Evolutionary conservation across 2,888 invertebrate genomes (phyloP).

Genomic region (Horisme vitalbata): DNA sequence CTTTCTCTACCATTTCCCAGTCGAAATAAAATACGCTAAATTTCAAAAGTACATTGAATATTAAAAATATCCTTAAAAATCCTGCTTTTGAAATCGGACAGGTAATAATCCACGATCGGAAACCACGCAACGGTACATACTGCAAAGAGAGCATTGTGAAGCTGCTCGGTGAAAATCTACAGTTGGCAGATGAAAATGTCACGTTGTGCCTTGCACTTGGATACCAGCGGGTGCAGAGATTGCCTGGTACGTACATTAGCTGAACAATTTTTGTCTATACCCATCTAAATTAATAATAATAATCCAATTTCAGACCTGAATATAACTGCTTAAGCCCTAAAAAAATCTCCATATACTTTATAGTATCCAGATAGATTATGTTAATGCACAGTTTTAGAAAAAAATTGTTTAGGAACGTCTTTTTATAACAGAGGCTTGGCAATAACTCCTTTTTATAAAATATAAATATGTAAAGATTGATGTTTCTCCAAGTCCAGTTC

Average conservation of each 20-base stretch:
- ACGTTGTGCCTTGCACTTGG: constrained; percentile 74
- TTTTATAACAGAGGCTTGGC: no score
- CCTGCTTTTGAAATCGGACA: constrained; percentile 30
- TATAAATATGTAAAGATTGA: no score
- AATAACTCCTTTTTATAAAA: no score
- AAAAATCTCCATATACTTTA: no score
- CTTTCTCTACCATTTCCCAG: neutral
- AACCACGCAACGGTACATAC: constrained; percentile 75
- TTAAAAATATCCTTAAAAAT: constrained; percentile 7
- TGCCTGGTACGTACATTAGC: constrained; percentile 61
- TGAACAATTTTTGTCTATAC: neutral
- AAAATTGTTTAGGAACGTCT: no score
- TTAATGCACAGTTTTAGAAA: no score
- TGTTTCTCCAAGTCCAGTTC: no score
- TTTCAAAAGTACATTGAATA: neutral
- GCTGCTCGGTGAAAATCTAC: constrained; percentile 72
- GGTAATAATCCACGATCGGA: constrained; percentile 78
- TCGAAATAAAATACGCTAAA: neutral
- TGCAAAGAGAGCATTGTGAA: constrained; percentile 78
- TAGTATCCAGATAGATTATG: no score
- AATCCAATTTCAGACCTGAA: no score
- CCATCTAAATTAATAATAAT: no score
- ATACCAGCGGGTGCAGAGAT: constrained; percentile 75
- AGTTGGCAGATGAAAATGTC: constrained; percentile 75
- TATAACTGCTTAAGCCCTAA: no score